These are phyloP conservation scores for Embiotoca jacksoni DNA, from an alignment of 2,113 vertebrate species.

Conservation along the genomic window DNA sequence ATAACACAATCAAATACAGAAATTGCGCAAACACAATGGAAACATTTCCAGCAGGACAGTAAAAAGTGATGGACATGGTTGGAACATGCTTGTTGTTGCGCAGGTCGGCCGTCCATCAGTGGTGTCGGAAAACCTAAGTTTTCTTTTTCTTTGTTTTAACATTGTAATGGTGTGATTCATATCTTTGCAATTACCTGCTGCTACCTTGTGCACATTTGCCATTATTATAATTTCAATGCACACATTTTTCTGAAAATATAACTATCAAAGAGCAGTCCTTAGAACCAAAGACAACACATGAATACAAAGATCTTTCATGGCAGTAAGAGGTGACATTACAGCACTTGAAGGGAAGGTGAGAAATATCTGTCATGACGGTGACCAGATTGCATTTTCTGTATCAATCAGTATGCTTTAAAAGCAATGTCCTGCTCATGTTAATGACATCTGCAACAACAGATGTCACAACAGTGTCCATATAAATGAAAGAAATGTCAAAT, in stretches of 20 bases:
- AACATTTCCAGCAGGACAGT: too few species aligned
- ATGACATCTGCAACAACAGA: constrained; percentile 7
- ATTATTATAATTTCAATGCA: not conserved
- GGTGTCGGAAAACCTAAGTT: too few species aligned
- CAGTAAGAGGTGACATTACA: not conserved
- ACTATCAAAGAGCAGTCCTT: not conserved
- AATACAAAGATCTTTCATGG: not conserved
- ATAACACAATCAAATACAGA: too few species aligned
- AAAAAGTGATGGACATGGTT: too few species aligned
- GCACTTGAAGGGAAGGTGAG: not conserved
- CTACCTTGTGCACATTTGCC: too few species aligned
- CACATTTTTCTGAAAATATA: not conserved
- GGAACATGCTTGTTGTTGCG: too few species aligned
- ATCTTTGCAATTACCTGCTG: too few species aligned
- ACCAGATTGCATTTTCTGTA: constrained; percentile 9
- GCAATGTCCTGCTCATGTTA: not conserved
- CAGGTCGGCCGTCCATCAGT: too few species aligned
- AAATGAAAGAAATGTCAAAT: constrained; percentile 32
- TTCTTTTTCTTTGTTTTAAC: too few species aligned
- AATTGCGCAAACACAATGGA: too few species aligned
- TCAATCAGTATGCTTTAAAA: constrained; percentile 3
- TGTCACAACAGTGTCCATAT: constrained; percentile 5
- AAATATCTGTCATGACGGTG: not conserved
- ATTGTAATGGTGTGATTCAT: too few species aligned
- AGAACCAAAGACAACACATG: not conserved